A percentile compares a stretch with the other conserved stretches of the same genome.
phyloP scores from a whole-genome alignment of 2,113 vertebrate genomes.

The Cricetomys ansorgei region DNA sequence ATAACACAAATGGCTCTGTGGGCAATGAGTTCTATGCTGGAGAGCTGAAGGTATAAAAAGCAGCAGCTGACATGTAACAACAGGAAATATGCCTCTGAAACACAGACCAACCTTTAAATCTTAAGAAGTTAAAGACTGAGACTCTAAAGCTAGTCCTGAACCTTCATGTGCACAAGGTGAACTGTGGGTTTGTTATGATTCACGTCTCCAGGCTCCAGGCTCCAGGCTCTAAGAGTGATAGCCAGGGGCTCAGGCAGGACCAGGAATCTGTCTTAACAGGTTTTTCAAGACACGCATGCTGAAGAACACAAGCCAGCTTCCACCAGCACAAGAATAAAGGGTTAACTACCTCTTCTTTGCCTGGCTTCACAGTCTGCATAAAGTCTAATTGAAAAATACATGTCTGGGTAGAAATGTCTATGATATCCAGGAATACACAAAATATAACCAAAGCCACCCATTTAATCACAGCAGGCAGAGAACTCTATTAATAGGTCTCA shows the following conservation, averaged over 20 bases:
- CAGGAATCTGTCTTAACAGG: neutral
- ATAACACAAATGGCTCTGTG: too few relatives aligned
- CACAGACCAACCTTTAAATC: too few relatives aligned
- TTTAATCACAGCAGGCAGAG: neutral
- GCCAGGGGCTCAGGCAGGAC: neutral
- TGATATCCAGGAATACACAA: neutral
- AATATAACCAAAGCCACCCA: neutral
- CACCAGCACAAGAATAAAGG: neutral
- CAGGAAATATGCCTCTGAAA: neutral
- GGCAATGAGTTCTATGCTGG: fast-evolving
- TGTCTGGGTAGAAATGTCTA: neutral
- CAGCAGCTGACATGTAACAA: neutral
- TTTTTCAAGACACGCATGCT: neutral
- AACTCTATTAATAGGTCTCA: neutral
- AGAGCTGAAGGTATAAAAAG: neutral
- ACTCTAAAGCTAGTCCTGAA: neutral
- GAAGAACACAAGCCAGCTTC: neutral
- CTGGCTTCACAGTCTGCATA: neutral
- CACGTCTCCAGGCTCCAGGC: neutral
- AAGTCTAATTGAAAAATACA: neutral
- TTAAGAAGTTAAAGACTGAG: neutral
- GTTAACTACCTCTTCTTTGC: neutral
- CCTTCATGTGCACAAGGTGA: neutral
- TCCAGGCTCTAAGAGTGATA: neutral
- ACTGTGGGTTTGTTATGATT: neutral